Conservation (phyloP, 2,797 vertebrate species). For the Lates japonicus region DNA sequence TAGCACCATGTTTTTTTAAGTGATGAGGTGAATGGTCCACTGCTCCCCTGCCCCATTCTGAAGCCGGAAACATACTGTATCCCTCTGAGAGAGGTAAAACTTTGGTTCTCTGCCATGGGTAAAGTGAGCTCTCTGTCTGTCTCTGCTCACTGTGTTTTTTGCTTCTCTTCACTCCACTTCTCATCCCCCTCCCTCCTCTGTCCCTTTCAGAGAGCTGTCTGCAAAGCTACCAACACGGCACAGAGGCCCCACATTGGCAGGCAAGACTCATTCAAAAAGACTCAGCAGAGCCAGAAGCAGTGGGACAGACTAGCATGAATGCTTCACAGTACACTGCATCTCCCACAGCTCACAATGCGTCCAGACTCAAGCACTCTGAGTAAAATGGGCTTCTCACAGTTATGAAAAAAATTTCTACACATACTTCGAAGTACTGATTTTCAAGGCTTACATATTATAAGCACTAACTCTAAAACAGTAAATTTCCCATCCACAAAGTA, state of each 20-base stretch:
- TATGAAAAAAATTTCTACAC: neutral
- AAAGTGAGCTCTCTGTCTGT: constrained; percentile 56
- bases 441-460: neutral
- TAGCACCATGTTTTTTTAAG: constrained; percentile 9
- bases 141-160: too few species aligned
- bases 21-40: constrained; percentile 18
- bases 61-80: constrained; percentile 54
- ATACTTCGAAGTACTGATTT: neutral
- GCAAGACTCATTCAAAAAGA: constrained; percentile 54
- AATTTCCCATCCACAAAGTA: neutral
- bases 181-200: constrained; percentile 29
- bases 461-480: constrained; percentile 8
- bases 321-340: constrained; percentile 63
- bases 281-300: constrained; percentile 49
- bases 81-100: constrained; percentile 37
- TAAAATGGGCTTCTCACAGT: constrained; percentile 18
- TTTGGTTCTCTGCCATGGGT: constrained; percentile 30
- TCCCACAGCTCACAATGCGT: constrained; percentile 52
- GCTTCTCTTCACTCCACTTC: constrained; percentile 26
- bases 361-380: constrained; percentile 35
- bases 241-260: constrained; percentile 64
- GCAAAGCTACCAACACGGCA: constrained; percentile 54
- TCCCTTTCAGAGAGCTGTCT: constrained; percentile 47
- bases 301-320: constrained; percentile 55
- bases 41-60: constrained; percentile 36